A percentile compares a stretch with the other conserved stretches of the same genome.
phyloP scores from a whole-genome alignment of 1,140 invertebrate genomes.

The Pentalonia nigronervosa region DNA sequence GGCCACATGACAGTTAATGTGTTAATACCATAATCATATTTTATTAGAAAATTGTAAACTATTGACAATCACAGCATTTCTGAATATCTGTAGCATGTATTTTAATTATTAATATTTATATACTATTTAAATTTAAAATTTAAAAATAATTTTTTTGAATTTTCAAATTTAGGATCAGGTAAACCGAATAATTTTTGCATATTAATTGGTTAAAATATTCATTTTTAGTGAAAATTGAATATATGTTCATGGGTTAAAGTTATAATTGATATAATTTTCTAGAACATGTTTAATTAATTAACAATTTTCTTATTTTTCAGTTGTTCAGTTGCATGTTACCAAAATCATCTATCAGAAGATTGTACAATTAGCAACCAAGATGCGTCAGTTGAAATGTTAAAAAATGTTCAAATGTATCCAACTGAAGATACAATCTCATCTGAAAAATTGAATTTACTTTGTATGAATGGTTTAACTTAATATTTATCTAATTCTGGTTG shows the following conservation, averaged over 20 bases:
- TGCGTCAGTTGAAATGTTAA: background rate
- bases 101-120: too few relatives aligned
- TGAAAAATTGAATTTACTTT: conserved; percentile 52
- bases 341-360: conserved; percentile 29
- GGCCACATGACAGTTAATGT: too few relatives aligned
- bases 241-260: too few relatives aligned
- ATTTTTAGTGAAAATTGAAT: background rate
- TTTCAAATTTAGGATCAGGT: background rate
- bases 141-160: too few relatives aligned
- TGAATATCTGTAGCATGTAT: background rate
- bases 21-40: too few relatives aligned
- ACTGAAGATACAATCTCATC: conserved; percentile 49
- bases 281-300: background rate
- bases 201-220: background rate
- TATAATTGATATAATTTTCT: background rate
- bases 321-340: conserved; percentile 52
- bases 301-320: background rate
- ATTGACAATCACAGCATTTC: too few relatives aligned
- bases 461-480: background rate
- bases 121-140: too few relatives aligned
- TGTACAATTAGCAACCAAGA: conserved; percentile 6
- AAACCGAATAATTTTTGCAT: background rate
- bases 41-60: too few relatives aligned
- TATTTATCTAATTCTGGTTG: background rate
- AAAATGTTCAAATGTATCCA: conserved; percentile 28